phyloP scores from a whole-genome alignment of 2,113 vertebrate species.

The Esox niger region DNA sequence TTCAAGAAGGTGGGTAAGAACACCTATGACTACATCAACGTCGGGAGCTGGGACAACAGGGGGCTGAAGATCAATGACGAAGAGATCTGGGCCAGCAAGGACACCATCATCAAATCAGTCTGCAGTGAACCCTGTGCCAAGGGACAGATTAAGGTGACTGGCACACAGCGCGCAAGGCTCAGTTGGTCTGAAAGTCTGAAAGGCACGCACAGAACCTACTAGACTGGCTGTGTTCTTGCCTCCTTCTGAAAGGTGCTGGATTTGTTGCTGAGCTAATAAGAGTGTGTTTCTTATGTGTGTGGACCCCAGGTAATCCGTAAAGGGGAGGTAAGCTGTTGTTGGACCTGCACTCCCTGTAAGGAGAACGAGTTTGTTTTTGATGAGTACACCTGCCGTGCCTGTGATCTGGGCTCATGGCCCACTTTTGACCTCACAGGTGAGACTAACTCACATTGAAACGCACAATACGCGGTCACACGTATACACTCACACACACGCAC shows the following conservation, averaged over 20 bases:
- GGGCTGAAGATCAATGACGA: conserved; percentile 94
- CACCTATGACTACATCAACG: conserved; percentile 93
- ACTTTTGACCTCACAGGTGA: conserved; percentile 85
- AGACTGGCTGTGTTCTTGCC: neutral
- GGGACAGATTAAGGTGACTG: conserved; percentile 92
- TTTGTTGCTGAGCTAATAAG: neutral
- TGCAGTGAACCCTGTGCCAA: conserved; percentile 98
- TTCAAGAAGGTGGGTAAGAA: conserved; percentile 99
- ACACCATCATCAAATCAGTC: conserved; percentile 86
- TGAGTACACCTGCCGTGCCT: conserved; percentile 94
- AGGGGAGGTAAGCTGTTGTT: conserved; percentile 97
- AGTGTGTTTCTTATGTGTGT: conserved; percentile 11
- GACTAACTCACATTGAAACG: no score
- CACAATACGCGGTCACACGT: no score
- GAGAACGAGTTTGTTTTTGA: conserved; percentile 96
- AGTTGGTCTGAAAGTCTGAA: no score
- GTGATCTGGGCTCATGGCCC: conserved; percentile 94
- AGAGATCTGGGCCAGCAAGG: conserved; percentile 93
- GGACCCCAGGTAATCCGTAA: conserved; percentile 92
- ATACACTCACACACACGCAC: no score
- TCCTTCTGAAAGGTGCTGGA: neutral
- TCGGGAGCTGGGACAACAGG: conserved; percentile 96
- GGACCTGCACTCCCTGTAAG: conserved; percentile 97
- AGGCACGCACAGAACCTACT: no score
- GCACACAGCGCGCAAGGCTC: neutral